Evolutionary conservation across 1,140 invertebrate genomes (phyloP), one percentile per base, ranked within the genome.

Genomic region (Scaptodrosophila lebanonensis): DNA sequence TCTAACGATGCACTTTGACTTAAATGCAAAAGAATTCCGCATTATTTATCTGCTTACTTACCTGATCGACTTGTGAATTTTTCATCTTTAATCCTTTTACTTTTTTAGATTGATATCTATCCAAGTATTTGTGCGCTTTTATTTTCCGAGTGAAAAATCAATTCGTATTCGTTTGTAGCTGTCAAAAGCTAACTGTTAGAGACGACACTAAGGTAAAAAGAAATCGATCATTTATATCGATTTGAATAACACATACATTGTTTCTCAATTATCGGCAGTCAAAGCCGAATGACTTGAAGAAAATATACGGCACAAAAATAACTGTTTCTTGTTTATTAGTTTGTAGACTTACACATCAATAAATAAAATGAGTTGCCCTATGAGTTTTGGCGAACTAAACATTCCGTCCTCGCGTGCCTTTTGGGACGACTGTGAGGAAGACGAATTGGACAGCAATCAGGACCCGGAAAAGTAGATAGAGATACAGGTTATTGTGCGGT

Each of bases 391-490:
- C 15, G 84, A 86, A 62, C 11, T 86, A 5, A 79, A 82, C 22
- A 83, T 86, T 20, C 84, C 84, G 0, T 84, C 84, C 4, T 86
- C 84, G 4, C 60, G 84, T 6, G 84, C 84, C 2, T 86, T 86
- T 36, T 86, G 84, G 84, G 84, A 86, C 48, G 84, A 84, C 13
- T 86, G 84, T 22, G 84, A 86, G 3, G 84, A 86, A 42, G 83
- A 83, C 39, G 84, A 86, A 27, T 60, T 72, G 5, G 68, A 79
- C 1, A 75, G 33, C 40, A 40, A 63, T 1, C 43, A 65, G 25
- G 53, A 51, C 32, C 64, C 57, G 0, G 42, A 67, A 18, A 76
- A 69, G 69, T 83, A 38, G n/a, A n/a, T n/a, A n/a, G n/a, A n/a
- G n/a, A n/a, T n/a, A n/a, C n/a, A n/a, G n/a, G n/a, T n/a, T n/a